phyloP scores from a whole-genome alignment of 1,140 invertebrate species.

The Temnothorax longispinosus region DNA sequence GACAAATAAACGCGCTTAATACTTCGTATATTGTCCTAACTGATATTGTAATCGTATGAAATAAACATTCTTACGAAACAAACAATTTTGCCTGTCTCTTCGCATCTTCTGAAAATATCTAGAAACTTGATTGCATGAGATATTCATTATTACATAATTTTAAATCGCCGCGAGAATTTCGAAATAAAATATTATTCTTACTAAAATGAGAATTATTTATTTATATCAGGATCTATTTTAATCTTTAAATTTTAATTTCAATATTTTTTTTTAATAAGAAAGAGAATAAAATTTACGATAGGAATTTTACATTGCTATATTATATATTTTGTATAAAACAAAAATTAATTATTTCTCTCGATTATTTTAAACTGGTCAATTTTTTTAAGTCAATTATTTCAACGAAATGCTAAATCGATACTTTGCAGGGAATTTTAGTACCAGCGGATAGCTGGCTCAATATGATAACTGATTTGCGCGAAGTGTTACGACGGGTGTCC shows the following conservation, averaged over 20 bases:
- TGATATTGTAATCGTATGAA: slow-evolving; percentile 41
- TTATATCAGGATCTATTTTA: neutral
- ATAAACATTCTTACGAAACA: slow-evolving; percentile 38
- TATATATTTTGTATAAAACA: neutral
- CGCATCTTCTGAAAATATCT: neutral
- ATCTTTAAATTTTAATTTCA: neutral
- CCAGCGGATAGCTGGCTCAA: neutral
- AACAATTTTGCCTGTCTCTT: neutral
- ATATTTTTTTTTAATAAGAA: neutral
- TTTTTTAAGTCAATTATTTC: neutral
- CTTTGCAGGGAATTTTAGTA: slow-evolving; percentile 14
- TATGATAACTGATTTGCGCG: slow-evolving; percentile 5
- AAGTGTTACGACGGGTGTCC: neutral
- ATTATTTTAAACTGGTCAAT: neutral
- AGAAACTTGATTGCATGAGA: neutral
- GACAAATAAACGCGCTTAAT: slow-evolving; percentile 43
- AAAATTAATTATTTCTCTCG: neutral
- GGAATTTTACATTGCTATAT: neutral
- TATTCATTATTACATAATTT: neutral
- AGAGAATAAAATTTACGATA: neutral
- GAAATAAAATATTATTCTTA: neutral
- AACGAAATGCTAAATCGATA: neutral
- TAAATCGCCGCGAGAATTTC: neutral
- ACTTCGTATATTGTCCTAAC: slow-evolving; percentile 43
- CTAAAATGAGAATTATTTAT: neutral